phyloP scores from a whole-genome alignment of 2,797 vertebrate species.

The Pipistrellus kuhlii region DNA sequence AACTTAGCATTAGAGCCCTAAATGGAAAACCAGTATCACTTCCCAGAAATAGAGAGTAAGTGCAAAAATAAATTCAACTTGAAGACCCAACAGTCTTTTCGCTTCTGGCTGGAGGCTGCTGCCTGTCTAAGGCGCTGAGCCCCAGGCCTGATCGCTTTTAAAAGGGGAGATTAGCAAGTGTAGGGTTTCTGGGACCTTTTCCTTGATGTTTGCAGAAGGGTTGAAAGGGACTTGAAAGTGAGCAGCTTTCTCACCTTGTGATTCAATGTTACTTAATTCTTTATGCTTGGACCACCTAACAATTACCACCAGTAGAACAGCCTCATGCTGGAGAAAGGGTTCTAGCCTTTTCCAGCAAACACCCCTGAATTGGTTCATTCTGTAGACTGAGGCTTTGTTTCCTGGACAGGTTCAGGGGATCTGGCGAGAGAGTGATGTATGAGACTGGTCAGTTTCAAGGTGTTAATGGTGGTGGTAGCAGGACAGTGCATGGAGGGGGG shows the following conservation, averaged over 20 bases:
- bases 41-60: constrained; percentile 67
- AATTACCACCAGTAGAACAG: not conserved
- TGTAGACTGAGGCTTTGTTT: not conserved
- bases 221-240: constrained; percentile 25
- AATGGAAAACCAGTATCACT: constrained; percentile 71
- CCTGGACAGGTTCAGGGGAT: not conserved
- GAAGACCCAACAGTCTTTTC: constrained; percentile 53
- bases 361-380: not conserved
- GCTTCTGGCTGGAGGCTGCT: not conserved
- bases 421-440: not conserved
- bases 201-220: not conserved
- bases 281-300: not conserved
- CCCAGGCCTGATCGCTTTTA: constrained; percentile 36
- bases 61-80: constrained; percentile 67
- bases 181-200: not conserved
- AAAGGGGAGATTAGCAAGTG: not conserved
- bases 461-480: not conserved
- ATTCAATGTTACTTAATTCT: constrained; percentile 36
- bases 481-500: accelerated
- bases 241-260: not conserved
- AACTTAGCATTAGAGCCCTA: constrained; percentile 66
- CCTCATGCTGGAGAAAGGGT: not conserved
- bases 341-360: not conserved
- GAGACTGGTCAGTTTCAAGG: not conserved
- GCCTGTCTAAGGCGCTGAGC: constrained; percentile 24